Evolutionary conservation across 2,888 invertebrate genomes (phyloP), one percentile per base, ranked within the genome.

Genomic region (Gerris lacustris): DNA sequence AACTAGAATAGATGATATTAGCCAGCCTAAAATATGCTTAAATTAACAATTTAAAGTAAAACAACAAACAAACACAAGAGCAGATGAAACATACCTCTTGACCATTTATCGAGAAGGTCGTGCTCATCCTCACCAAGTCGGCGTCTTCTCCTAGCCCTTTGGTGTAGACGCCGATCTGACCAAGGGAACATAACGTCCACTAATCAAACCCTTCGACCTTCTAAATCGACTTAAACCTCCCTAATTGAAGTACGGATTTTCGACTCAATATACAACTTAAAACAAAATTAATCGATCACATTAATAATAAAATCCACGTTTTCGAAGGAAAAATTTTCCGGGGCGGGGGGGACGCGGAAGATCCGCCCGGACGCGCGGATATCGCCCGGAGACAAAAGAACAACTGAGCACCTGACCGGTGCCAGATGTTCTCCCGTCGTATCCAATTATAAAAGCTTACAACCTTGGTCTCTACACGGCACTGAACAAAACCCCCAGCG

Each of bases 131-230:
- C 72, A 5, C 55, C 55, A 55, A 55, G 55, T 55, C 55, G 55
- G 15, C 73, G 66, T 55, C 75, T 69, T 66, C 73, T 67, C 45
- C 73, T 73, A 44, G 74, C 70, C 68, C 75, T 68, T 67, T 73
- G 70, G 66, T 73, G 69, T 66, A 73, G 73, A 67, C 73, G 70
- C 62, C 73, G 70, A 71, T 75, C 75, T 45, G 75, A 74, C 74
- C 76, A 74, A 31, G 75, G 75, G 69, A 76, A 75, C 75, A 75
- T 75, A 73, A 76, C 73, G 71, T 72, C 67, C 31, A 31, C 31
- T 31, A 31, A 31, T 31, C 31, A 31, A 31, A 31, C 31, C 31
- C 31, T 31, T 31, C 72, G 69, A 55, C 66, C 62, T 66, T 67
- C 66, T 66, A 45, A 66, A 44, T 43, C 66, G 67, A 70, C 31